Base-by-base conservation (phyloP, 92 coral and sea anemone species). In the Pocillopora grandis region DNA sequence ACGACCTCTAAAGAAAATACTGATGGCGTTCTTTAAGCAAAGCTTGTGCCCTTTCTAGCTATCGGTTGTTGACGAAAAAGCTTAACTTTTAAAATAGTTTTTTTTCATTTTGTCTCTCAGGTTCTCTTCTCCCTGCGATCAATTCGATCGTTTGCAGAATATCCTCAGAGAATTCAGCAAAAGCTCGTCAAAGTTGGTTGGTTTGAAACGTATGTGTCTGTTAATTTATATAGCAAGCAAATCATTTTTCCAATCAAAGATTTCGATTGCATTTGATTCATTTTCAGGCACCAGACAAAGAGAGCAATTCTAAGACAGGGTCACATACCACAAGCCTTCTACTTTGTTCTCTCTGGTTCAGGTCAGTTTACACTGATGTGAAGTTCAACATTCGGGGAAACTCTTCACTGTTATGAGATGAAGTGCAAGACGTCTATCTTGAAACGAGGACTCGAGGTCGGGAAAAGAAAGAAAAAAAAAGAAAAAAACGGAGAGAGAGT, bases 251-350 rank as follows among this genome's bases (percentile, higher is more conserved):
- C 23, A 12, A 0, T 31, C 17, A 27, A 12, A 15, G 8, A 31
- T 33, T 67, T 70, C 13, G n/a, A 56, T n/a, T 48, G 52, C 52
- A 42, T 42, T 62, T 36, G 48, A 56, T n/a, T 48, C 18, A 76
- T 12, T 42, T 23, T 18, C 20, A 95, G 98, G 15, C 98, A 95
- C 76, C 90, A 92, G 49, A 81, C 94, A 36, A 95, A 95, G 76
- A 86, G 98, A 90, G 95, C 97, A 12, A 88, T 95, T 35, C 84
- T 95, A 31, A 86, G 98, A 14, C 98, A 95, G 83, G 98, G 98
- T 0, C 98, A 95, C 76, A 93, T 94, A 58, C 98, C 98, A 33
- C 98, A 95, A 81, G 98, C 98, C 63, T 95, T 95, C 66, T 95
- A 95, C 66, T 95, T 95, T 48, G 94, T 95, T 19, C 88, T 95